Evolutionary conservation across 2,113 vertebrate genomes (phyloP).

Genomic region (Dasypus novemcinctus): DNA sequence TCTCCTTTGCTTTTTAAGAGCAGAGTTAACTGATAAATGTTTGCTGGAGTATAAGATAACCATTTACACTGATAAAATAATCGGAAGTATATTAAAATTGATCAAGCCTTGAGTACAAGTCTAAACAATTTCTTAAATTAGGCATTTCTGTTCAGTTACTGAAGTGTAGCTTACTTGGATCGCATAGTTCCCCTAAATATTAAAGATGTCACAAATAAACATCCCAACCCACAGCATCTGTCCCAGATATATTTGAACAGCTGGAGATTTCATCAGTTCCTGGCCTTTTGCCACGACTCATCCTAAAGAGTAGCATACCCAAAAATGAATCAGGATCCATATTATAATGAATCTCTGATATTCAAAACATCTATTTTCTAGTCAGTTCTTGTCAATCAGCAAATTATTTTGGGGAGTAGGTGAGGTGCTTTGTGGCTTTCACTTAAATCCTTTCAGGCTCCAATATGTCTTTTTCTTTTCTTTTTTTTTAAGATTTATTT

Average conservation of each 20-base stretch:
- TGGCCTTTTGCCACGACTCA: constrained; percentile 70
- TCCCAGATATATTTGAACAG: constrained; percentile 70
- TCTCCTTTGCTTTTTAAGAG: neutral
- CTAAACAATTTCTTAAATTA: constrained; percentile 72
- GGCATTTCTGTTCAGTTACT: constrained; percentile 55
- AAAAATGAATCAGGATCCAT: constrained; percentile 59
- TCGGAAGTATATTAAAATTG: constrained; percentile 55
- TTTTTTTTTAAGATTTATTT: too few species aligned
- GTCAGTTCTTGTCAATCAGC: constrained; percentile 74
- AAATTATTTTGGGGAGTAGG: constrained; percentile 66
- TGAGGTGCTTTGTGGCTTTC: constrained; percentile 44
- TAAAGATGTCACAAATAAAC: constrained; percentile 77
- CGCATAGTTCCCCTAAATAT: constrained; percentile 62
- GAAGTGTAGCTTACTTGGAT: constrained; percentile 60
- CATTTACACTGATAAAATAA: constrained; percentile 66
- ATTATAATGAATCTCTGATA: constrained; percentile 61
- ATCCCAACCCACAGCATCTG: constrained; percentile 73
- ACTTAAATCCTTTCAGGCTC: neutral
- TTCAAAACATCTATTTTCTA: constrained; percentile 74
- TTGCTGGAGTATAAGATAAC: constrained; percentile 54
- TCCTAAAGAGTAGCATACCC: constrained; percentile 54
- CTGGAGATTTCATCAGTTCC: constrained; percentile 76
- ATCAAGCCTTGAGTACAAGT: constrained; percentile 57
- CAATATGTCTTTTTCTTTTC: neutral
- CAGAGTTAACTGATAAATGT: constrained; percentile 64